Conservation (phyloP, 2,797 vertebrate genomes). For the Acropternis orthonyx region DNA sequence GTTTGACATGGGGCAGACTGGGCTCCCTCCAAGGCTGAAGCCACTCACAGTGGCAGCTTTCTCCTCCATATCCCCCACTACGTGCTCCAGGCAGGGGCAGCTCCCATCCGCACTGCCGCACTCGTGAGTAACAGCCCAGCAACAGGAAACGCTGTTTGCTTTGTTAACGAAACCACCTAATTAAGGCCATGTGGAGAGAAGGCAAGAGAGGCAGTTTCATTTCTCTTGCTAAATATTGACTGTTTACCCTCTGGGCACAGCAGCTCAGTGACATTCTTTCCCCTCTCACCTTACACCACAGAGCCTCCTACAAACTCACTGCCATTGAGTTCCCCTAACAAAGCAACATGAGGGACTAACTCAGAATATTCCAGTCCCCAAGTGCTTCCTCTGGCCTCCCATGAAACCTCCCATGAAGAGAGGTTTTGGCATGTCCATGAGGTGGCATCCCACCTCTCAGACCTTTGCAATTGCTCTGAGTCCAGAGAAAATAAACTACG, state of each 20-base stretch:
- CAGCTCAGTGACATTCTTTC: background rate
- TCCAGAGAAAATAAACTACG: background rate
- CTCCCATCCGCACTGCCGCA: background rate
- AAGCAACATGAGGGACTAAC: background rate
- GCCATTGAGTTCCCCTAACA: background rate
- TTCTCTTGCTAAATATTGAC: background rate
- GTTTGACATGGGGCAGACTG: background rate
- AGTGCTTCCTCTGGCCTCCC: background rate
- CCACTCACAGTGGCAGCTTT: background rate
- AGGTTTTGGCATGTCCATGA: background rate
- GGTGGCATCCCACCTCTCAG: background rate
- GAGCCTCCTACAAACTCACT: background rate
- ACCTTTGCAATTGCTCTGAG: background rate
- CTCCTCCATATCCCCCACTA: background rate
- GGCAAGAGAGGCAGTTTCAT: background rate
- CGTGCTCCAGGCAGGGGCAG: background rate
- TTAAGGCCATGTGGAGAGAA: slow-evolving; percentile 11
- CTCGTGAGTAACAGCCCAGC: background rate
- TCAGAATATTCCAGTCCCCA: background rate
- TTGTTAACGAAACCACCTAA: background rate
- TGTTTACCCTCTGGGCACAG: background rate
- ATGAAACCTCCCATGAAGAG: background rate
- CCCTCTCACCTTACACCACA: background rate
- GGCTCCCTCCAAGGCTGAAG: background rate
- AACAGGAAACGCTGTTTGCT: background rate